Percentiles rank a stretch among this genome's conserved stretches.
These are phyloP conservation scores for Semaprochilodus insignis DNA, from an alignment of 2,797 vertebrate species.

Conservation along the genomic window DNA sequence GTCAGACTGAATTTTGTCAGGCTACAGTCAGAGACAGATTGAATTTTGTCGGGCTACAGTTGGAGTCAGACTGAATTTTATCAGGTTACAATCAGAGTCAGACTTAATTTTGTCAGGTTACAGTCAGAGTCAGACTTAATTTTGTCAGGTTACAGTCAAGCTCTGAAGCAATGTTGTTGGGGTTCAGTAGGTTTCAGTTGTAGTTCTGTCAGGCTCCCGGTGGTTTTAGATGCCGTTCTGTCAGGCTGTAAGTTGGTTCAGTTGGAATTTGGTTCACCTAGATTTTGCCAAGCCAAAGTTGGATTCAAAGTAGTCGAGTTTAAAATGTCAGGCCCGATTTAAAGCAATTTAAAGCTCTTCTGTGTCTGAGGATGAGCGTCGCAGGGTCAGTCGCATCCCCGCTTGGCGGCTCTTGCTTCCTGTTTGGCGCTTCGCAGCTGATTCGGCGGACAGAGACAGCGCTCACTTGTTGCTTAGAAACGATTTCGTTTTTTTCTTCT, in stretches of 20 bases:
- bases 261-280: not conserved
- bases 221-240: not conserved
- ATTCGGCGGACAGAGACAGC: slow-evolving; percentile 30
- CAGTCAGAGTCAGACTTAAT: not conserved
- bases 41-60: not conserved
- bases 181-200: not conserved
- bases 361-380: not conserved
- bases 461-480: slow-evolving; percentile 63
- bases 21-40: too few species aligned
- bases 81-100: not conserved
- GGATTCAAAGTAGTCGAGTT: not conserved
- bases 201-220: not conserved
- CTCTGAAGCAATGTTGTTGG: not conserved
- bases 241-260: not conserved
- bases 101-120: not conserved
- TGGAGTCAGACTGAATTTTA: not conserved
- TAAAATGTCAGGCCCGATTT: too few species aligned
- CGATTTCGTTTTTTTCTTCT: slow-evolving; percentile 46
- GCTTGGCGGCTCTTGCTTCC: slow-evolving; percentile 52
- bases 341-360: not conserved
- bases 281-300: too few species aligned
- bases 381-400: slow-evolving; percentile 40
- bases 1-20: not conserved
- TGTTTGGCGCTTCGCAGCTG: slow-evolving; percentile 45
- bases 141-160: too few species aligned